Evolutionary conservation across 2,888 invertebrate genomes (phyloP), one percentile per base, ranked within the genome.

Genomic region (Drosophila leonis): DNA sequence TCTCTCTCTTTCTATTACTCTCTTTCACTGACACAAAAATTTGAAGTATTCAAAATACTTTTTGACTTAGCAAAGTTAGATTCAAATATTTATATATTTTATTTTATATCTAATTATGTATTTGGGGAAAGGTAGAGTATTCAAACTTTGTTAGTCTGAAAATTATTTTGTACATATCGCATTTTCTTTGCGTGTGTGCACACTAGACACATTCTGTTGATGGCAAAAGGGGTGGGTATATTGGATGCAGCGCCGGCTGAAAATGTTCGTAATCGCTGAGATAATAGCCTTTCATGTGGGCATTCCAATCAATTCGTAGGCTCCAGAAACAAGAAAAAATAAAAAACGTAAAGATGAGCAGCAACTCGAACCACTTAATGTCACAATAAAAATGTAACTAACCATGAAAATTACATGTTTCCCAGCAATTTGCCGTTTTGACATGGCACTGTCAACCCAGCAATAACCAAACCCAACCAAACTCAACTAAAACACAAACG

Each of bases 341-440:
- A 67, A 42, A 20, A 55, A 72, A 79, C 64, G 24, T 65, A 54
- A 78, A 86, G 69, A 52, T 52, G 67, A 61, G 72, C 62, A 74
- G 59, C 65, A 67, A 72, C 83, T 75, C 72, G 57, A 71, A 87
- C 81, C 90, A 89, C 90, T 90, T 88, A 88, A 90, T 84, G 88
- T 76, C 90, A 84, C 89, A 88, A 88, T 90, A 89, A 87, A 90
- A 88, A 89, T 83, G 90, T 88, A 88, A 88, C 90, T 90, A 90
- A 90, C 88, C 88, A 88, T 88, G 90, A 88, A 88, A 88, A 90
- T 90, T 72, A 90, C 90, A 88, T 85, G 86, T 80, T 89, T 80
- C 79, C 75, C 78, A 90, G 88, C 85, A 90, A 90, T 90, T 88
- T 85, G 82, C 74, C 75, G 65, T 88, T 85, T 76, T 82, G 75